Evolutionary conservation across 2,797 vertebrate species (phyloP), one percentile per base, ranked within the genome.

Genomic region (Paguma larvata): DNA sequence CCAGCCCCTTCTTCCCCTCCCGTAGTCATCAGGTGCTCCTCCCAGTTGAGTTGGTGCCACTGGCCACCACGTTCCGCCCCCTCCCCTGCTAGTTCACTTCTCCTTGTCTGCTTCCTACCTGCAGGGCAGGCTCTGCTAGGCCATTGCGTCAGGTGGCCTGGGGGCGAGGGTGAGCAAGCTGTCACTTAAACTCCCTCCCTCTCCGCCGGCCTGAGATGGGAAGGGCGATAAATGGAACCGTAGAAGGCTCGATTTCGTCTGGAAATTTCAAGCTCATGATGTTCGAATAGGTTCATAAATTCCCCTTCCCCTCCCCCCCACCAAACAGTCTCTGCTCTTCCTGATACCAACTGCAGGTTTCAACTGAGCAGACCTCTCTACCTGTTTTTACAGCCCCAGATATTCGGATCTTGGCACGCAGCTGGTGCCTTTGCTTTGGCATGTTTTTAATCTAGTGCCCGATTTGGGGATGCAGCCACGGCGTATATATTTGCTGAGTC

Each of bases 231-330:
- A 92, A 97, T 88, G 95, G 97, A 98, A 95, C 84, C 73, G 19
- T 7, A 91, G 65, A 73, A 98, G 44, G 96, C 25, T 97, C 95
- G 86, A 73, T 98, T 98, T 98, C 87, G 56, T 95, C 82, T 95
- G 85, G 94, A 97, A 97, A 98, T 97, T 96, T 98, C 92, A 97
- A 98, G 97, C 44, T 67, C 95, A 86, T 73, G 91, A 88, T 96
- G 83, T 85, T 93, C 93, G 92, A 92, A 92, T 95, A 97, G 91
- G 67, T 88, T 80, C 87, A 83, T 85, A 27, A 75, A 85, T 96
- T 97, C 97, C 80, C 85, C 94, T 82, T 82, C 51, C 51, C 51
- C 16, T 16, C 51, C 5, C 97, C 80, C 88, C 94, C 82, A 77
- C 1, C 94, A 82, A 5, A n/a, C 8, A 59, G 38, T 83, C 92